phyloP scores from a whole-genome alignment of 2,797 vertebrate genomes.

The Ataeniobius toweri region DNA sequence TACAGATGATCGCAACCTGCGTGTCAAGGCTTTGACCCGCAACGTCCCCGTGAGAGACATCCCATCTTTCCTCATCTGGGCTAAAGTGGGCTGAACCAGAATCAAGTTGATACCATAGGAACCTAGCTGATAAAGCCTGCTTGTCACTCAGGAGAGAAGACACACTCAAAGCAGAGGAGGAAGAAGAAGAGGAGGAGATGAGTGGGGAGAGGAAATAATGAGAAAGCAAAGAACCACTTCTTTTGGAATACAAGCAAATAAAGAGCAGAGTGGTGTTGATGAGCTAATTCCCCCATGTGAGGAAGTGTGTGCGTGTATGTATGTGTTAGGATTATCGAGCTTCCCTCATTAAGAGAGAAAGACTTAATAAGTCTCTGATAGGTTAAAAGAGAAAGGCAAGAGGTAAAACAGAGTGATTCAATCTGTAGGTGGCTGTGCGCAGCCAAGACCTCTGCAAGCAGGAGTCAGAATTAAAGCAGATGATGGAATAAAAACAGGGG shows the following conservation, averaged over 20 bases:
- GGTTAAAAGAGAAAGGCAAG: conserved; percentile 36
- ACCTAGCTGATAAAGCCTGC: conserved; percentile 78
- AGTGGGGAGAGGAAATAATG: conserved; percentile 42
- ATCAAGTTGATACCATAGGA: conserved; percentile 61
- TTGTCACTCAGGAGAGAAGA: conserved; percentile 82
- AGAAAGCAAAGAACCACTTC: conserved; percentile 49
- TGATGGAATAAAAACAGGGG: conserved; percentile 35
- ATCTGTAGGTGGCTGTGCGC: conserved; percentile 52
- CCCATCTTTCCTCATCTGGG: conserved; percentile 91
- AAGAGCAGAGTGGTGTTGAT: conserved; percentile 56
- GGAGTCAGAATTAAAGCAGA: conserved; percentile 51
- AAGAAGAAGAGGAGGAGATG: conserved; percentile 17
- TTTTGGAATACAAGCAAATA: conserved; percentile 50
- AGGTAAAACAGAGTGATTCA: conserved; percentile 34
- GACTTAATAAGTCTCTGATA: conserved; percentile 54
- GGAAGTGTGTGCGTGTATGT: conserved; percentile 62
- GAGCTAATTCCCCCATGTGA: conserved; percentile 50
- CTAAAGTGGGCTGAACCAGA: conserved; percentile 89
- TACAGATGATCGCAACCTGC: conserved; percentile 96
- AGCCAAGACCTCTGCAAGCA: conserved; percentile 41
- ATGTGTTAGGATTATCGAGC: conserved; percentile 63
- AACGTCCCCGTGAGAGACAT: conserved; percentile 97
- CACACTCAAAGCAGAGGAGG: conserved; percentile 60
- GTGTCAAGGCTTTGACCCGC: conserved; percentile 95
- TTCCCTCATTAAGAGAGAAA: conserved; percentile 47